Percentiles rank a stretch among this genome's conserved stretches.
Conservation (phyloP, 2,888 invertebrate species). For the Aplocera efformata region DNA sequence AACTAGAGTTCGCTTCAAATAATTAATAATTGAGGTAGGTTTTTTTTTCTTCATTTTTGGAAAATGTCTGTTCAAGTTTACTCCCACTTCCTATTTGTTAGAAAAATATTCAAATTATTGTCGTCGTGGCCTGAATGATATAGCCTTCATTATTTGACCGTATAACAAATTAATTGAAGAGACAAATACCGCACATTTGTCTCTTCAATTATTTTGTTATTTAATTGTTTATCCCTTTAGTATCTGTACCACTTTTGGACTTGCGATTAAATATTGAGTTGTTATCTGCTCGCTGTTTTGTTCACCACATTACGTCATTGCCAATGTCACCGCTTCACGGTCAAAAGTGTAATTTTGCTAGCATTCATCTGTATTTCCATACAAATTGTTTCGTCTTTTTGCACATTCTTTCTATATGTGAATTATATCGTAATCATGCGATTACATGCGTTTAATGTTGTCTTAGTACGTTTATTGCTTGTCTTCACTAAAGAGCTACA, state of each 20-base stretch:
- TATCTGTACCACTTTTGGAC: neutral
- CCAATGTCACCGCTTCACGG: slow-evolving; percentile 53
- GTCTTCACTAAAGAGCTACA: no score
- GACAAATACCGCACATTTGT: no score
- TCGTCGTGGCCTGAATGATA: no score
- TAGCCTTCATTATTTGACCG: no score
- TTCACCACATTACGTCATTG: slow-evolving; percentile 40
- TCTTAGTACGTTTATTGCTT: no score
- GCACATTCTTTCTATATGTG: neutral
- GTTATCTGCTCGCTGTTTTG: slow-evolving; percentile 11
- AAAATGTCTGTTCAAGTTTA: no score
- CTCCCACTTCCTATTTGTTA: no score
- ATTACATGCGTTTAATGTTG: neutral
- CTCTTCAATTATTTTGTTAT: slow-evolving; percentile 3
- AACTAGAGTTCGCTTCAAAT: no score
- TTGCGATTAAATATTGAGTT: neutral
- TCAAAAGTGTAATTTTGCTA: slow-evolving; percentile 29
- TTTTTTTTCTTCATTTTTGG: no score
- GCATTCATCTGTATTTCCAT: slow-evolving; percentile 4
- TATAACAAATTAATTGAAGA: no score
- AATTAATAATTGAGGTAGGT: no score
- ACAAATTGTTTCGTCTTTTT: neutral
- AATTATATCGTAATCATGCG: slow-evolving; percentile 1
- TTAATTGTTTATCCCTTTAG: neutral
- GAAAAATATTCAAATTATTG: no score